A percentile compares a stretch with the other conserved stretches of the same genome.
Conservation (phyloP, 2,113 vertebrate genomes). For the Pseudorhombus dupliciocellatus region DNA sequence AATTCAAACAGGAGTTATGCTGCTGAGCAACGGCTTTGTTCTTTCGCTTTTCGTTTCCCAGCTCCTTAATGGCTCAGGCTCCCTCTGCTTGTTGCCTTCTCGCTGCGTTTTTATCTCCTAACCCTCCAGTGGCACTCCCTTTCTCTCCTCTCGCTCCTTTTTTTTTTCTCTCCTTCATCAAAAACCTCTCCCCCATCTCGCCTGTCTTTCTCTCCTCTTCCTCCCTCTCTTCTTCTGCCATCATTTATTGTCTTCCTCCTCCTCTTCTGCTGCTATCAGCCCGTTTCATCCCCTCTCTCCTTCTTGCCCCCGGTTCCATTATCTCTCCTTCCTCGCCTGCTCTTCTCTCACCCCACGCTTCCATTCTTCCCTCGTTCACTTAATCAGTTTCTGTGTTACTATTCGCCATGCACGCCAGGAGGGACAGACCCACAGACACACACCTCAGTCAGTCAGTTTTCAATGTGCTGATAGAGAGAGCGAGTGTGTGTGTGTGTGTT, state of each 20-base stretch:
- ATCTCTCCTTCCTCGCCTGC: constrained; percentile 42
- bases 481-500: constrained; percentile 17
- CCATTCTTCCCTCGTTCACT: constrained; percentile 41
- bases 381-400: constrained; percentile 67
- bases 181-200: constrained; percentile 27
- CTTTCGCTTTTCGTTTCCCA: constrained; percentile 21
- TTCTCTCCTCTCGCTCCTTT: constrained; percentile 7
- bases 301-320: constrained; percentile 48
- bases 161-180: constrained; percentile 18
- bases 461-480: constrained; percentile 58
- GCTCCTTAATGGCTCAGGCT: constrained; percentile 26
- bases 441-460: constrained; percentile 69
- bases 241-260: constrained; percentile 29
- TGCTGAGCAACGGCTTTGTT: constrained; percentile 27
- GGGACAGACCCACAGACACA: constrained; percentile 3
- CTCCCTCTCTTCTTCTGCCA: constrained; percentile 9
- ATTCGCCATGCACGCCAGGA: background rate
- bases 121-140: constrained; percentile 14
- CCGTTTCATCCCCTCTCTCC: constrained; percentile 18
- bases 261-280: background rate
- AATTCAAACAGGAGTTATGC: constrained; percentile 29
- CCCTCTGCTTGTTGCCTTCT: constrained; percentile 42
- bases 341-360: constrained; percentile 33
- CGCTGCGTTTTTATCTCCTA: constrained; percentile 30
- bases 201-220: constrained; percentile 16